These are phyloP conservation scores for Heterodera filipjevi DNA, from an alignment of 2,888 invertebrate species.

Conservation along the genomic window DNA sequence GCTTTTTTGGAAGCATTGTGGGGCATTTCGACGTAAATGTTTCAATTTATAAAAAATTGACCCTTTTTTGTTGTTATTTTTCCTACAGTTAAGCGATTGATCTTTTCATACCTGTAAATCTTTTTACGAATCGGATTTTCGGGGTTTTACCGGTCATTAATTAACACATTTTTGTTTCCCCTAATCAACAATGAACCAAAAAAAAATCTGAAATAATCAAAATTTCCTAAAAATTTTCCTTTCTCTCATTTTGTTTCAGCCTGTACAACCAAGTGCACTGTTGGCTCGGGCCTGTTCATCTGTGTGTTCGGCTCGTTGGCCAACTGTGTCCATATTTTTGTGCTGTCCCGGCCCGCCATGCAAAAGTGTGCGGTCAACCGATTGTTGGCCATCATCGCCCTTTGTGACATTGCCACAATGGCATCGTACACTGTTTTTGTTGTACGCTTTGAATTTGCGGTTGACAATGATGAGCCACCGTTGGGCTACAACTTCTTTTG, in stretches of 20 bases:
- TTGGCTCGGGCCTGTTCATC: conserved; percentile 42
- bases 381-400: conserved; percentile 51
- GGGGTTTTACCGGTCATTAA: no score
- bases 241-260: conserved; percentile 35
- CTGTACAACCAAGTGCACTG: conserved; percentile 44
- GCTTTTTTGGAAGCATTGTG: conserved; percentile 46
- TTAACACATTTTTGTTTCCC: no score
- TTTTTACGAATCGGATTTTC: no score
- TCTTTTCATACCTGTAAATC: no score
- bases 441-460: conserved; percentile 52
- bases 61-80: no score
- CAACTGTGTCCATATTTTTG: conserved; percentile 49
- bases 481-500: conserved; percentile 45
- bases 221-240: background rate
- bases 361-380: conserved; percentile 52
- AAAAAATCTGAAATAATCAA: no score
- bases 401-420: conserved; percentile 63
- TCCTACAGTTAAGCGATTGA: no score
- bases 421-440: conserved; percentile 57
- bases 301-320: conserved; percentile 49
- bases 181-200: no score
- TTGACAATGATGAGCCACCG: conserved; percentile 45
- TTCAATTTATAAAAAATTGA: background rate
- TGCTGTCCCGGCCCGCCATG: conserved; percentile 50
- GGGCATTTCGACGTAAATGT: conserved; percentile 47